Base-by-base conservation (phyloP, 2,888 invertebrate genomes). In the Lepidocyrtinus sp. region DNA sequence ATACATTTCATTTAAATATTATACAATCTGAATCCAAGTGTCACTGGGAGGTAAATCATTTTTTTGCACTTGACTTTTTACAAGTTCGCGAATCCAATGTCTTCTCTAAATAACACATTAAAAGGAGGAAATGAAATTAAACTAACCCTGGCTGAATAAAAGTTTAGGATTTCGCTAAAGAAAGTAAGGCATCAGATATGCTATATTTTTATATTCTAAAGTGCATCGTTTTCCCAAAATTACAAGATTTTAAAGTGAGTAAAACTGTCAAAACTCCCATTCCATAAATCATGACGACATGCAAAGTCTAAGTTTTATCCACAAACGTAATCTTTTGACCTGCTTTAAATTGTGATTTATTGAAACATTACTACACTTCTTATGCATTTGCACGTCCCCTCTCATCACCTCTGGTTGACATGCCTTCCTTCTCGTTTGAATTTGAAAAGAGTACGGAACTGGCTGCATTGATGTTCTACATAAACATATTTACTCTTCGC, bases 151-250 rank as follows among this genome's bases (percentile, higher is more conserved):
- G 36, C 12, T 36, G 36, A 36, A 36, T 36, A 5, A 36, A 36
- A 12, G 12, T 36, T 5, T 12, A 36, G 5, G 36, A 36, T 12
- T 36, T 36, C n/a, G n/a, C n/a, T n/a, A 12, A 50, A 50, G 50
- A 50, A 50, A 50, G 50, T 50, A 50, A 50, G 50, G 12, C 50
- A 50, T 50, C 50, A 50, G 50, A 50, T 50, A 50, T n/a, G n/a
- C n/a, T n/a, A n/a, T 50, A n/a, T n/a, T 50, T 50, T 7, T 50
- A 50, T n/a, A 50, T 12, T 50, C 17, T 12, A 50, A 17, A n/a
- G n/a, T n/a, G 36, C 36, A 2, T 50, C 17, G n/a, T 50, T 12
- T 50, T 12, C 15, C 15, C 2, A 50, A 50, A 50, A 50, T 7
- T 50, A 50, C 15, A 7, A n/a, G 17, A 2, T 50, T 7, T n/a